Evolutionary conservation across 1,140 invertebrate species (phyloP).

Genomic region (Caenorhabditis tropicalis): DNA sequence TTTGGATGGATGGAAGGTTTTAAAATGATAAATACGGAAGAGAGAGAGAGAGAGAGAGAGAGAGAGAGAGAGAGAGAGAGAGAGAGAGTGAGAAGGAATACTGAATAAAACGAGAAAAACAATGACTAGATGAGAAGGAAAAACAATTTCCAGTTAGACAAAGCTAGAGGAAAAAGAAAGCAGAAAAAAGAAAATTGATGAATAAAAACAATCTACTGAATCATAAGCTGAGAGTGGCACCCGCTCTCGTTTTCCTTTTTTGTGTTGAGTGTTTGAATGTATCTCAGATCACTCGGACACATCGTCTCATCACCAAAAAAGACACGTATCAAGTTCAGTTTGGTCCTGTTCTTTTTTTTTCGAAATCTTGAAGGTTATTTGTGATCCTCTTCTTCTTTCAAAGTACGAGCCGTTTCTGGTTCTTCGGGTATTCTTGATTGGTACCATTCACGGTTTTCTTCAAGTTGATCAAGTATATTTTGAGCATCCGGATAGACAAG

Average conservation of each 20-base stretch:
- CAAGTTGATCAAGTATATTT: slow-evolving; percentile 93
- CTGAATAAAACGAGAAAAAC: background rate
- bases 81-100: background rate
- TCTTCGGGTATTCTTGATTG: slow-evolving; percentile 66
- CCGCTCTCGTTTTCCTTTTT: background rate
- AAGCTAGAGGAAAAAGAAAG: background rate
- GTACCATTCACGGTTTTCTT: slow-evolving; percentile 98
- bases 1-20: background rate
- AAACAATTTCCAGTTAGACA: background rate
- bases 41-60: no score
- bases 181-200: background rate
- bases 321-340: slow-evolving; percentile 32
- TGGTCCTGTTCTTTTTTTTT: background rate
- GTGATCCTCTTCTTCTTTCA: slow-evolving; percentile 3
- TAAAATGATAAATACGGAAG: no score
- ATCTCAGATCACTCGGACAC: background rate
- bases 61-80: background rate
- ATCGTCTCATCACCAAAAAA: slow-evolving; percentile 16
- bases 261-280: background rate
- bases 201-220: slow-evolving; percentile 17
- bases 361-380: background rate
- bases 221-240: slow-evolving; percentile 29
- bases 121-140: slow-evolving; percentile 2
- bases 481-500: slow-evolving; percentile 97
- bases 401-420: slow-evolving; percentile 27